phyloP scores from a whole-genome alignment of 2,888 invertebrate genomes.

The Chloromyia formosa region DNA sequence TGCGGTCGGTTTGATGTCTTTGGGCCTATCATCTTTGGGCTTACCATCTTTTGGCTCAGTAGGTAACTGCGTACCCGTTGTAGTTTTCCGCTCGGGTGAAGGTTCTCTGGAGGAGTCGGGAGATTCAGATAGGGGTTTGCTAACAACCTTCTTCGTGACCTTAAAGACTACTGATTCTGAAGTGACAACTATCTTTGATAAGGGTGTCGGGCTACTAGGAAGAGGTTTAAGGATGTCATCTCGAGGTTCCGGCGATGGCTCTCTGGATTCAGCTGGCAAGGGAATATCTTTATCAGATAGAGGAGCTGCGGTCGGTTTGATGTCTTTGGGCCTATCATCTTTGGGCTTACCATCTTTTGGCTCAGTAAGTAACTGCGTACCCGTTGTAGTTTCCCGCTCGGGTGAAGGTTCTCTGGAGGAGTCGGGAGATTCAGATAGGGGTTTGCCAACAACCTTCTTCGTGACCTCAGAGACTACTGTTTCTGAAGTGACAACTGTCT shows the following conservation, averaged over 20 bases:
- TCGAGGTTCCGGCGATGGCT: background rate
- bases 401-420: background rate
- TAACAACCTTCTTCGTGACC: background rate
- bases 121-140: background rate
- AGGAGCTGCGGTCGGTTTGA: background rate
- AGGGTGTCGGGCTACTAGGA: background rate
- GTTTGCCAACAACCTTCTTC: too few species aligned
- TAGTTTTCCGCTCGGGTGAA: background rate
- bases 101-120: background rate
- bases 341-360: background rate
- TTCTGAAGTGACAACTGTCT: too few species aligned
- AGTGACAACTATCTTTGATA: background rate
- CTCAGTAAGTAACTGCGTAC: background rate
- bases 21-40: too few species aligned
- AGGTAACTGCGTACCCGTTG: background rate
- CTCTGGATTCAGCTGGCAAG: background rate
- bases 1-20: too few species aligned
- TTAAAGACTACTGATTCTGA: background rate
- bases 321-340: background rate
- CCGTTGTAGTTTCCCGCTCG: background rate
- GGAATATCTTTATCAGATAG: background rate
- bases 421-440: background rate
- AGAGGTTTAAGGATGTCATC: background rate
- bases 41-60: too few species aligned
- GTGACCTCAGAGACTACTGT: too few species aligned